Percentiles rank a stretch among this genome's conserved stretches.
These are phyloP conservation scores for Hippocampus guttulatus DNA, from an alignment of 2,113 vertebrate species.

Conservation along the genomic window DNA sequence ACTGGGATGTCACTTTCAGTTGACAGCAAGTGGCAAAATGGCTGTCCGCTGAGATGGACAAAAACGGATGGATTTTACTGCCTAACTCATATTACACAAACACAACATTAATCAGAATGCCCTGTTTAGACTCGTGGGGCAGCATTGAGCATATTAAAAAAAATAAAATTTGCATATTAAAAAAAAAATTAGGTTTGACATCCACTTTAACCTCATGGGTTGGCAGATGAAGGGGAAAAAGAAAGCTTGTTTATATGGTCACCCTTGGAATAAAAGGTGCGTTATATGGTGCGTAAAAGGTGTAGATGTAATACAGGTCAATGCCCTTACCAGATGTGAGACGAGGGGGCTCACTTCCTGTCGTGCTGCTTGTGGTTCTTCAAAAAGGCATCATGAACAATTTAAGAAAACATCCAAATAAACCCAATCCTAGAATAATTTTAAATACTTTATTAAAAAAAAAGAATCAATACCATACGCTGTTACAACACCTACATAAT, in stretches of 20 bases:
- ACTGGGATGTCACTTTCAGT: too few relatives aligned
- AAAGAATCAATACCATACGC: constrained; percentile 20
- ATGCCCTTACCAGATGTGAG: constrained; percentile 69
- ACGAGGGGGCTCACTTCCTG: constrained; percentile 54
- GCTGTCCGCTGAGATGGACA: too few relatives aligned
- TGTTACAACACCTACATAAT: constrained; percentile 59
- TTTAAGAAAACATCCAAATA: constrained; percentile 21
- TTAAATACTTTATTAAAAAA: constrained; percentile 54
- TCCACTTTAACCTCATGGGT: neutral
- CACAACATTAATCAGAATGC: too few relatives aligned
- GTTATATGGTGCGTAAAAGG: constrained; percentile 22
- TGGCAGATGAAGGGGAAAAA: constrained; percentile 19
- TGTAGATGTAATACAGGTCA: constrained; percentile 50
- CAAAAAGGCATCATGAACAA: constrained; percentile 3
- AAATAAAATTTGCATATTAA: too few relatives aligned
- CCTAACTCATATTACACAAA: too few relatives aligned
- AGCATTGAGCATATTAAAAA: too few relatives aligned
- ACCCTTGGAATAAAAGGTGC: constrained; percentile 35
- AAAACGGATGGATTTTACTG: too few relatives aligned
- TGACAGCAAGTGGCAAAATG: too few relatives aligned
- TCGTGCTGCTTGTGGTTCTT: constrained; percentile 14
- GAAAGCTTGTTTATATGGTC: neutral
- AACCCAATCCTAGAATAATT: constrained; percentile 33
- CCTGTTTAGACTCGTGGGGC: too few relatives aligned
- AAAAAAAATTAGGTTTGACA: too few relatives aligned